These are phyloP conservation scores for Ditylenchus weischeri DNA, from an alignment of 2,888 invertebrate species.

Conservation along the genomic window DNA sequence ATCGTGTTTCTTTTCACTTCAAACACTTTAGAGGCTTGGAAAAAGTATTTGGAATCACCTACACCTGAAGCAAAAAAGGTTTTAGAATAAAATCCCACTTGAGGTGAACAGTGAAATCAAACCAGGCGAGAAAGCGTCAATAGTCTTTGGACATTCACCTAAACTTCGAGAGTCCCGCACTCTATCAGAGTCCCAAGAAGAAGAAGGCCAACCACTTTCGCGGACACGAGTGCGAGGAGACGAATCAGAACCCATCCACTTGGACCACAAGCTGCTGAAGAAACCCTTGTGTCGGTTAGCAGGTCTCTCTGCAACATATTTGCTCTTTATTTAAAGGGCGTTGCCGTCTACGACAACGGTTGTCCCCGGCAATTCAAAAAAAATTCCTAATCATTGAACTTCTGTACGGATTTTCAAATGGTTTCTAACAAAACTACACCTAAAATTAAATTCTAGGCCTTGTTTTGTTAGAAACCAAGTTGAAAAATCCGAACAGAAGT, in stretches of 20 bases:
- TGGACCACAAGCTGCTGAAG: conserved; percentile 18
- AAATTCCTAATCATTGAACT: too few species aligned
- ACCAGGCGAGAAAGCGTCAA: conserved; percentile 44
- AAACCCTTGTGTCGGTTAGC: conserved; percentile 4
- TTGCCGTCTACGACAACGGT: too few species aligned
- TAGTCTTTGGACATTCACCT: conserved; percentile 34
- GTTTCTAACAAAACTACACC: too few species aligned
- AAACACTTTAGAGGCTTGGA: conserved; percentile 48
- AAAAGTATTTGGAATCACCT: conserved; percentile 36
- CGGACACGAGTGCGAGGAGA: conserved; percentile 6
- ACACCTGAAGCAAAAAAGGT: conserved; percentile 22
- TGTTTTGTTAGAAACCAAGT: too few species aligned
- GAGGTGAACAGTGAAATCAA: too few species aligned
- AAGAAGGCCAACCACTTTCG: conserved; percentile 1
- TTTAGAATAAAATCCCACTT: background rate
- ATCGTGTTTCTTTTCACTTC: conserved; percentile 35
- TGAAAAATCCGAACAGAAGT: too few species aligned
- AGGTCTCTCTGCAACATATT: background rate
- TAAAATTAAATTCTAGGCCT: too few species aligned
- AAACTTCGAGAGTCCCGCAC: conserved; percentile 16
- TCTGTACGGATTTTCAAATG: too few species aligned
- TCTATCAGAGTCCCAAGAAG: conserved; percentile 6
- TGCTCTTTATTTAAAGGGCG: too few species aligned
- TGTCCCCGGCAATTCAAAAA: too few species aligned
- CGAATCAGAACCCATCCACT: conserved; percentile 23